Conservation (phyloP, 2,113 vertebrate genomes). For the Notiomystis cincta region DNA sequence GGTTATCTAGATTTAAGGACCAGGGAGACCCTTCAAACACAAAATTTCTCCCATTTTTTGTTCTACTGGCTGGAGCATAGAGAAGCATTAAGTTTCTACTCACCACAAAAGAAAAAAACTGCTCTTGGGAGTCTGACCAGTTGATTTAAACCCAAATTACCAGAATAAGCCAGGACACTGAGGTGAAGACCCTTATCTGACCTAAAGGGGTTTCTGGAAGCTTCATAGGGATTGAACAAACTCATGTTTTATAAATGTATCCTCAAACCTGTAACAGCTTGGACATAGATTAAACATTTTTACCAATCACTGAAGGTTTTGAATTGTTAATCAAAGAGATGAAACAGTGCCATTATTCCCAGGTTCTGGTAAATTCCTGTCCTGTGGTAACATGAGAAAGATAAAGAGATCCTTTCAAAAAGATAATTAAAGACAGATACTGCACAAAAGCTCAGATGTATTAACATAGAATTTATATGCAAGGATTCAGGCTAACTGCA, state of each 20-base stretch:
- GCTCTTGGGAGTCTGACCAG: background rate
- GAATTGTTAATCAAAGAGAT: background rate
- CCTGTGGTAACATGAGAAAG: background rate
- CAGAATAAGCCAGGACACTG: background rate
- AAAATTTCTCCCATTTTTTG: background rate
- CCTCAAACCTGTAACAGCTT: background rate
- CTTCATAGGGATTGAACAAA: fast-evolving
- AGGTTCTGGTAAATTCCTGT: background rate
- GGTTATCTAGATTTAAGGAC: background rate
- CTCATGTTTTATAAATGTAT: background rate
- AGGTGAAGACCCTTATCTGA: background rate
- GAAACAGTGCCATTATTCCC: background rate
- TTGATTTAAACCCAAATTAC: background rate
- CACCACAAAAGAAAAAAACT: background rate
- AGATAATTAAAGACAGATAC: background rate
- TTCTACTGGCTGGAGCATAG: background rate
- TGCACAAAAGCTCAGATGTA: background rate
- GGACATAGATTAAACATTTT: background rate
- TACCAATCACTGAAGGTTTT: background rate
- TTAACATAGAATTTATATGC: background rate
- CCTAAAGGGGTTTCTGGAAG: background rate
- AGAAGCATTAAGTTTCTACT: background rate
- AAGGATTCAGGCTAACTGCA: background rate
- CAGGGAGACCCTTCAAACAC: background rate
- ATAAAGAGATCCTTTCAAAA: background rate